These are phyloP conservation scores for Phrynosoma blainvillii DNA, from an alignment of 2,113 vertebrate species.

Conservation along the genomic window DNA sequence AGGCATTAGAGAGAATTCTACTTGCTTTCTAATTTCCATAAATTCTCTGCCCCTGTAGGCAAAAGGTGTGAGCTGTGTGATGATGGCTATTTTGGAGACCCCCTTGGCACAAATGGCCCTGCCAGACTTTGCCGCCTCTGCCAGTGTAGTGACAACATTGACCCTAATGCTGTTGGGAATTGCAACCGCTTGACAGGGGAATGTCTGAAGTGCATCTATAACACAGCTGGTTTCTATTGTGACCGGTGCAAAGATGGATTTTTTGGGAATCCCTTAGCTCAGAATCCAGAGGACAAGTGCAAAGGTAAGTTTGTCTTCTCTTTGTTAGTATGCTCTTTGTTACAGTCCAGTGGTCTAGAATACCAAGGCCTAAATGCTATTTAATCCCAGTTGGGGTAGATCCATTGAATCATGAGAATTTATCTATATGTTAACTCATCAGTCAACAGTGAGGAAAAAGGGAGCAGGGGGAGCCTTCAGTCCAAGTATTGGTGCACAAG, in stretches of 20 bases:
- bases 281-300: constrained; percentile 85
- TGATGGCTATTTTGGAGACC: constrained; percentile 94
- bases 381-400: no score
- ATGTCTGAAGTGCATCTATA: constrained; percentile 92
- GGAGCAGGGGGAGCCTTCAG: no score
- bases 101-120: constrained; percentile 79
- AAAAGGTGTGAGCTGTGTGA: constrained; percentile 96
- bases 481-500: no score
- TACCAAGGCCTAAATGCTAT: no score
- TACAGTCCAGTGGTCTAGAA: background rate
- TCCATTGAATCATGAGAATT: no score
- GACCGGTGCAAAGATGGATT: constrained; percentile 90
- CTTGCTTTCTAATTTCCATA: accelerated
- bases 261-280: constrained; percentile 86
- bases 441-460: no score
- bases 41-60: constrained; percentile 71
- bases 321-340: background rate
- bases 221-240: constrained; percentile 87
- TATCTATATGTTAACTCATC: no score
- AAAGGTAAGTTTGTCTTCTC: constrained; percentile 73
- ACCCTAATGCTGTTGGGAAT: constrained; percentile 87
- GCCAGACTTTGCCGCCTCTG: constrained; percentile 85
- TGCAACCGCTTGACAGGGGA: constrained; percentile 86
- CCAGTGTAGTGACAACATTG: constrained; percentile 94
- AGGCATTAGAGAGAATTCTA: accelerated